Percentiles rank a stretch among this genome's conserved stretches.
These are phyloP conservation scores for Agonum fuliginosum DNA, from an alignment of 2,888 invertebrate species.

Conservation along the genomic window DNA sequence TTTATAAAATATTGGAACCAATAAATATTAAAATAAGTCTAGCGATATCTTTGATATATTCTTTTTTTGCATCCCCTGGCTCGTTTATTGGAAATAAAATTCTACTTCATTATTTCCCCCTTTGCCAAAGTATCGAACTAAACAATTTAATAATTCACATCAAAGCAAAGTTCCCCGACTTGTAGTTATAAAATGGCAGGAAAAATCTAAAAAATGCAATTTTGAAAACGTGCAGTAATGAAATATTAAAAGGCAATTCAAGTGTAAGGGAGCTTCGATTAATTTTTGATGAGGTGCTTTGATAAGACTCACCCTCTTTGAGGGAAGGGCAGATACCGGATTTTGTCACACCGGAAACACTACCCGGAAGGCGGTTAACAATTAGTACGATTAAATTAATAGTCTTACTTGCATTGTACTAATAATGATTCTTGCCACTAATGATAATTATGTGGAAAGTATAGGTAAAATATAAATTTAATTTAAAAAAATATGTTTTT, in stretches of 20 bases:
- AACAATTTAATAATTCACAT: slow-evolving; percentile 49
- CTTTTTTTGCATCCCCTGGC: too few species aligned
- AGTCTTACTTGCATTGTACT: not conserved
- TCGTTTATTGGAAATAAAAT: not conserved
- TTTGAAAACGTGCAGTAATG: slow-evolving; percentile 20
- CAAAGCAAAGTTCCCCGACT: slow-evolving; percentile 16
- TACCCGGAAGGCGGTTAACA: not conserved
- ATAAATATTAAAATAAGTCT: too few species aligned
- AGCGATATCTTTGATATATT: too few species aligned
- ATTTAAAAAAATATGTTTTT: too few species aligned
- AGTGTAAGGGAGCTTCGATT: slow-evolving; percentile 24
- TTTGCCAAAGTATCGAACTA: not conserved
- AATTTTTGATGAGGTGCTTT: slow-evolving; percentile 40
- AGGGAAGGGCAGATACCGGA: not conserved
- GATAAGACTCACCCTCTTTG: not conserved
- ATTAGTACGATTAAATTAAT: not conserved
- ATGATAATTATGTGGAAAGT: too few species aligned
- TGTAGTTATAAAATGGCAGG: not conserved
- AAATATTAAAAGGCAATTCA: slow-evolving; percentile 45
- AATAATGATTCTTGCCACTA: too few species aligned
- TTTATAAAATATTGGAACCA: too few species aligned
- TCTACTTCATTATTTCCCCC: not conserved
- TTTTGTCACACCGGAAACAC: not conserved
- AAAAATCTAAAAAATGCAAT: slow-evolving; percentile 50
- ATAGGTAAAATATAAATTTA: too few species aligned